Conservation (phyloP, 37 sponge, comb jelly and placozoan species). For the Halichondria panicea region DNA sequence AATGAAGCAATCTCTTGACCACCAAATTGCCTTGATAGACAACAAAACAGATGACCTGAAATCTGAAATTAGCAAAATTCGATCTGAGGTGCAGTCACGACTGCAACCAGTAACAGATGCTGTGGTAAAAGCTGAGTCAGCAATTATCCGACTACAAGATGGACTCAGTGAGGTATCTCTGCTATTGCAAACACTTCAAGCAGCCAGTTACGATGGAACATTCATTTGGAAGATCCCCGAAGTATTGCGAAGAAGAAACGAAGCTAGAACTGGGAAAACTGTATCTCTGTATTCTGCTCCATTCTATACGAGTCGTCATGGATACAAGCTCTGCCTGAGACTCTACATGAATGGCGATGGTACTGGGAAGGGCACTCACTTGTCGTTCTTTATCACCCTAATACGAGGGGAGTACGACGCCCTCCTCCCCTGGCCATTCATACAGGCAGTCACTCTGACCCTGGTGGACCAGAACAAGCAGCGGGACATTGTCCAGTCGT, state of each 20-base stretch:
- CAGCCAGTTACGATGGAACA: constrained; percentile 66
- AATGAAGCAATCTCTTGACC: neutral
- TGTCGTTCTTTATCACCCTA: constrained; percentile 82
- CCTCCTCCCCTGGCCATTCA: constrained; percentile 83
- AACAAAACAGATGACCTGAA: constrained; percentile 11
- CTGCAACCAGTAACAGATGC: constrained; percentile 37
- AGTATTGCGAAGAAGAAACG: constrained; percentile 55
- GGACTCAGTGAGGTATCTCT: constrained; percentile 57
- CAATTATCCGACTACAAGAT: constrained; percentile 52
- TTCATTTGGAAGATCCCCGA: constrained; percentile 88
- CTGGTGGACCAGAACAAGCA: constrained; percentile 64
- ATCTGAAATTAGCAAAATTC: constrained; percentile 4
- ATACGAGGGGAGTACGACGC: constrained; percentile 90
- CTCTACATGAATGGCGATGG: constrained; percentile 91
- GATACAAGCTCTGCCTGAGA: constrained; percentile 83
- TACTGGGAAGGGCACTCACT: constrained; percentile 60
- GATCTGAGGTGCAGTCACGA: constrained; percentile 1
- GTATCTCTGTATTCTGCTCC: constrained; percentile 86
- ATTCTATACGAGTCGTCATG: constrained; percentile 79
- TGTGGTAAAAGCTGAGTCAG: constrained; percentile 32
- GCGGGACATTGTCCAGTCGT: constrained; percentile 64
- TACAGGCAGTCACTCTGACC: constrained; percentile 65
- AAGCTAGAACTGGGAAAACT: constrained; percentile 67
- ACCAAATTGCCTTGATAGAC: neutral
- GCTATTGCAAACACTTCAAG: constrained; percentile 70